Conservation (phyloP, 2,797 vertebrate genomes). For the Poeciliopsis turneri region DNA sequence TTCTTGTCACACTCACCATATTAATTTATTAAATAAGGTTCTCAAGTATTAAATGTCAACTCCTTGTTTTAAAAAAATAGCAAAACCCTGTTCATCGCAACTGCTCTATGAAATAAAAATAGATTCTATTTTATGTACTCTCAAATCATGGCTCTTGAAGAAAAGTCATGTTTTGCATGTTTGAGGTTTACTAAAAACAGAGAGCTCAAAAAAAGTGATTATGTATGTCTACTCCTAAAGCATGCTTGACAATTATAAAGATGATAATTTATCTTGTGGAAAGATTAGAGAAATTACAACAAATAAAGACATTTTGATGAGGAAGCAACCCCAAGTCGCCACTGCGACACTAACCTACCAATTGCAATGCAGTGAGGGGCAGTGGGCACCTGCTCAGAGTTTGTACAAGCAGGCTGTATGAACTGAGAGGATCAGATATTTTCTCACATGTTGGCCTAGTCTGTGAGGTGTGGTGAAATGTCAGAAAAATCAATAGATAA, state of each 20-base stretch:
- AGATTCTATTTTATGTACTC: not conserved
- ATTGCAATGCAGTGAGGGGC: slow-evolving; percentile 73
- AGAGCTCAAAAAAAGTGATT: not conserved
- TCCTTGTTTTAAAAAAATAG: not conserved
- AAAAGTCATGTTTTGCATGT: not conserved
- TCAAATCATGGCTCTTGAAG: not conserved
- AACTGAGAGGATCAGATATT: slow-evolving; percentile 82
- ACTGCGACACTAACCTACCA: slow-evolving; percentile 66
- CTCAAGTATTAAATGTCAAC: not conserved
- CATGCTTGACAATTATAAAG: slow-evolving; percentile 14
- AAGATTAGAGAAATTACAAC: slow-evolving; percentile 4
- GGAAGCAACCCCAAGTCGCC: slow-evolving; percentile 52
- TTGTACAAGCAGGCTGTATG: slow-evolving; percentile 81
- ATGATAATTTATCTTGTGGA: not conserved
- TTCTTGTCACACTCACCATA: not conserved
- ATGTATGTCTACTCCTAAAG: slow-evolving; percentile 6
- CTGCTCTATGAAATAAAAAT: not conserved
- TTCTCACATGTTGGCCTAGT: slow-evolving; percentile 82
- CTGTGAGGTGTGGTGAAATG: slow-evolving; percentile 83
- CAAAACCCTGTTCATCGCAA: not conserved
- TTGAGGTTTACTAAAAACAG: not conserved
- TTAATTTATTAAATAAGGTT: not conserved
- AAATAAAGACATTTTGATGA: slow-evolving; percentile 14
- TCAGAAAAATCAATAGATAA: slow-evolving; percentile 84
- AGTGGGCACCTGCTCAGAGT: slow-evolving; percentile 63